A percentile compares a stretch with the other conserved stretches of the same genome.
Evolutionary conservation across 2,888 invertebrate genomes (phyloP).

Genomic region (Oegoconia quadripuncta): DNA sequence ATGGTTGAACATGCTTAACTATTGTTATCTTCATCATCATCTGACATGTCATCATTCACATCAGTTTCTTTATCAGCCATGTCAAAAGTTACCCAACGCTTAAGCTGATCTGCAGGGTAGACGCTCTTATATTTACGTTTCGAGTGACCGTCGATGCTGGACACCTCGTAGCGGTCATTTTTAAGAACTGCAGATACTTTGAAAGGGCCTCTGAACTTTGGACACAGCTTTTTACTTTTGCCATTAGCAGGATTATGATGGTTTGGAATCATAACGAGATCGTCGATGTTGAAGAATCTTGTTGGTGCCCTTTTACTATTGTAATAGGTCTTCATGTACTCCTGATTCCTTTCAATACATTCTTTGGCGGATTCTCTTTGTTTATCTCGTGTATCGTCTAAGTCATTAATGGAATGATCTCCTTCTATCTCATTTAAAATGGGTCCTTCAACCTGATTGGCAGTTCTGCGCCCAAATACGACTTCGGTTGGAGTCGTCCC

Average conservation of each 20-base stretch:
- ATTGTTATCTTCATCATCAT: too few species aligned
- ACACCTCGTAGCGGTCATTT: constrained; percentile 15
- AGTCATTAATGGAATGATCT: not conserved
- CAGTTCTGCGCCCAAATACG: not conserved
- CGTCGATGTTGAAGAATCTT: not conserved
- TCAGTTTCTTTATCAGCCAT: too few species aligned
- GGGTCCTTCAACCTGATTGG: not conserved
- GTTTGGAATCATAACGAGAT: constrained; percentile 13
- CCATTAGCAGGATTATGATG: constrained; percentile 9
- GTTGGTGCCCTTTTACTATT: not conserved
- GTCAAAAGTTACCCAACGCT: constrained; percentile 9
- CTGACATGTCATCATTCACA: too few species aligned
- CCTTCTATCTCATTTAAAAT: not conserved
- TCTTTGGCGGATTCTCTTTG: not conserved
- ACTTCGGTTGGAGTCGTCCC: not conserved
- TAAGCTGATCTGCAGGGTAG: constrained; percentile 11
- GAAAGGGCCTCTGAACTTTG: constrained; percentile 16
- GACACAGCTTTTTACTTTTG: constrained; percentile 13
- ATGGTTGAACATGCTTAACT: too few species aligned
- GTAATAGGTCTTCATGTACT: not conserved
- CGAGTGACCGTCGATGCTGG: constrained; percentile 4
- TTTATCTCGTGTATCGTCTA: not conserved
- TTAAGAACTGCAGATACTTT: constrained; percentile 8
- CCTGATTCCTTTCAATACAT: not conserved
- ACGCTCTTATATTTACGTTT: constrained; percentile 7